Conservation (phyloP, 92 coral and sea anemone species). For the Pocillopora grandis region DNA sequence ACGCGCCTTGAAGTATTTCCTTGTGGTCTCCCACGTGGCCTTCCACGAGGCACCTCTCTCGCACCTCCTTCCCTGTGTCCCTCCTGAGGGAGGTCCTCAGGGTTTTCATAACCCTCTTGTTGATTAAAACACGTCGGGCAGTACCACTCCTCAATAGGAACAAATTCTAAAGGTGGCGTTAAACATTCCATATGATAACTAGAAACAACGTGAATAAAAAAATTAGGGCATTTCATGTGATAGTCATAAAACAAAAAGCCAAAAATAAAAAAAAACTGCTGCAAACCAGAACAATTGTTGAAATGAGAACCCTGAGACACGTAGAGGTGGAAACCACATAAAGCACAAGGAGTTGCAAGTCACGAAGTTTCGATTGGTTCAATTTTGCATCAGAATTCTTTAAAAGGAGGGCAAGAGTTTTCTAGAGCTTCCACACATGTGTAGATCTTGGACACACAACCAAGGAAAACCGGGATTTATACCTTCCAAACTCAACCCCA, state of each 20-base stretch:
- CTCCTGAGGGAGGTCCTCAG: background rate
- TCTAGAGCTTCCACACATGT: too few species aligned
- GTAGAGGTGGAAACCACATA: too few species aligned
- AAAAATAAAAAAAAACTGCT: too few species aligned
- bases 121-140: constrained; percentile 66
- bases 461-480: too few species aligned
- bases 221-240: background rate
- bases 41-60: background rate
- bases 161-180: constrained; percentile 76
- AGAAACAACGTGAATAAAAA: background rate
- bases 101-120: constrained; percentile 4
- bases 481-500: too few species aligned
- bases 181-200: constrained; percentile 94
- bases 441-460: too few species aligned
- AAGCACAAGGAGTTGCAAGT: too few species aligned
- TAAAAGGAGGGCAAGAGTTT: too few species aligned
- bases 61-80: background rate
- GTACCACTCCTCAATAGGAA: constrained; percentile 93
- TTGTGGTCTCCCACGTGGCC: constrained; percentile 36
- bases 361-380: too few species aligned
- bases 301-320: too few species aligned
- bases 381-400: too few species aligned
- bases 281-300: too few species aligned
- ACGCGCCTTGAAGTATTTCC: constrained; percentile 38
- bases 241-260: background rate